These are phyloP conservation scores for Drosophila nasuta DNA, from an alignment of 1,140 invertebrate species.

Conservation along the genomic window DNA sequence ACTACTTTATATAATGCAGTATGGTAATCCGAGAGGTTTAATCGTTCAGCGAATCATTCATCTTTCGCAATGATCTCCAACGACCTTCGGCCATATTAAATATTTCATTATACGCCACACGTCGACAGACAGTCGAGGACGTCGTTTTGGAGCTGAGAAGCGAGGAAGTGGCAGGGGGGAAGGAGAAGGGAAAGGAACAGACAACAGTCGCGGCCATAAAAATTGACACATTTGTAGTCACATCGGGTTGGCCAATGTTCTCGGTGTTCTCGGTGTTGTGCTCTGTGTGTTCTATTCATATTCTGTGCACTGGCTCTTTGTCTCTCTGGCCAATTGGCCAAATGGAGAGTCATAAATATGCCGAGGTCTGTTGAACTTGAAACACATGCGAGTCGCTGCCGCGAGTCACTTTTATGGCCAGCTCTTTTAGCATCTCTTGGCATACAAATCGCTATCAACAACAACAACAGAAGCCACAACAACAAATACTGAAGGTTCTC, in stretches of 20 bases:
- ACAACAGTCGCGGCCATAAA: slow-evolving; percentile 54
- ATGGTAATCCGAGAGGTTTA: not conserved
- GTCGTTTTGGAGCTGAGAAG: not conserved
- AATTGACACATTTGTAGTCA: slow-evolving; percentile 63
- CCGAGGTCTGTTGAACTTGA: slow-evolving; percentile 53
- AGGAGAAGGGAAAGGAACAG: not conserved
- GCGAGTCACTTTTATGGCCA: slow-evolving; percentile 31
- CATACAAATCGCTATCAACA: slow-evolving; percentile 18
- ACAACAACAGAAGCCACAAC: not conserved
- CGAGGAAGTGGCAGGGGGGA: not conserved
- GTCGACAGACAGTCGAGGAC: slow-evolving; percentile 6
- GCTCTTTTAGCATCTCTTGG: slow-evolving; percentile 31
- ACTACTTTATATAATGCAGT: not conserved
- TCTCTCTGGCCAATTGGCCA: slow-evolving; percentile 33
- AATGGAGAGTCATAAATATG: slow-evolving; percentile 53
- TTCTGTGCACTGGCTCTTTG: slow-evolving; percentile 20
- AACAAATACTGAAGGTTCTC: slow-evolving; percentile 35
- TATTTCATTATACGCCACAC: slow-evolving; percentile 55
- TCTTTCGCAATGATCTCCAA: slow-evolving; percentile 29
- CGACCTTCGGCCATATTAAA: slow-evolving; percentile 67
- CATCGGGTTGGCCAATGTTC: slow-evolving; percentile 28
- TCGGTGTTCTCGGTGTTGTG: not conserved
- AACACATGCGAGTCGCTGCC: slow-evolving; percentile 35
- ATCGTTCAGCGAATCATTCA: slow-evolving; percentile 22
- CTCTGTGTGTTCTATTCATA: slow-evolving; percentile 9